Evolutionary conservation across 2,797 vertebrate species (phyloP), one percentile per base, ranked within the genome.

Genomic region (Sebastes matsubarae): DNA sequence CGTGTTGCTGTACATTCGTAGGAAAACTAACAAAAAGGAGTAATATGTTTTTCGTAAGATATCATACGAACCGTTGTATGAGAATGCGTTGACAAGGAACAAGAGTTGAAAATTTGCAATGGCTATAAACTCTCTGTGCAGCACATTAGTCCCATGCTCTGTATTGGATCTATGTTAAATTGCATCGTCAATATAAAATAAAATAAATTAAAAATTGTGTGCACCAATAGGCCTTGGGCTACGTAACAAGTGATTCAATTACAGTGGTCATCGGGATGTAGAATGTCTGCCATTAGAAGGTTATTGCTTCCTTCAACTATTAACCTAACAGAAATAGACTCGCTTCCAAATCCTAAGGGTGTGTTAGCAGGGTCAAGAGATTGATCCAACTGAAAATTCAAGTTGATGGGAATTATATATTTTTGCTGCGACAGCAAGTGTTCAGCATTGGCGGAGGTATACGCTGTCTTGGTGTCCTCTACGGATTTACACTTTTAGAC

Each of bases 291-390:
- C 54, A 25, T 72, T 55, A 46, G 8, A 42, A 6, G 20, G 34
- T 59, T 75, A 75, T 58, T 67, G 34, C 79, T 70, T 84, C 20
- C 38, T 59, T 66, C 52, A 61, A 58, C 63, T 66, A 50, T 70
- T 59, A 82, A 80, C 72, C 24, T 32, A 18, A 42, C 38, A 65
- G 57, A 74, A 79, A 75, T 30, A 22, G 24, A 65, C 64, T 57
- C 11, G 34, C 63, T 80, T 78, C 25, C 3, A 58, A 68, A 64
- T 67, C 57, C 38, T 34, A 9, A 68, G 61, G 25, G 27, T 66
- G 30, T 50, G 22, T 77, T 57, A 13, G 12, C n/a, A 11, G 20
- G 29, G 65, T 67, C 29, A 20, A 76, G 27, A 46, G 73, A 79
- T 65, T 1, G 12, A 82, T 68, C 30, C 14, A 20, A 46, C 36